These are phyloP conservation scores for Oryzias dopingdopingensis DNA, from an alignment of 2,797 vertebrate species.

Conservation along the genomic window DNA sequence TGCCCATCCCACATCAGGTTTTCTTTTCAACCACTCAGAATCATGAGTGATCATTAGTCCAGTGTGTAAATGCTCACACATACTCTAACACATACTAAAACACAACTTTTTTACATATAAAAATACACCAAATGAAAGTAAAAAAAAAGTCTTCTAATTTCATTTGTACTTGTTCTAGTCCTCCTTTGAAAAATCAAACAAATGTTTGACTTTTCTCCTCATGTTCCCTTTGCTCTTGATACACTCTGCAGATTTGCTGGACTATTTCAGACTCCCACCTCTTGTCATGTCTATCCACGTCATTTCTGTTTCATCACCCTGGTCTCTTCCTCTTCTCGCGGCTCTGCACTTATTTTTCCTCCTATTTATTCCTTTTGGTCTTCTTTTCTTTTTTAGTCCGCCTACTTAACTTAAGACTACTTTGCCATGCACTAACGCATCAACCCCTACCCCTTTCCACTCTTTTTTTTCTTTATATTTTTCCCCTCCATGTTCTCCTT, in stretches of 20 bases:
- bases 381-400: conserved; percentile 23
- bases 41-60: no score
- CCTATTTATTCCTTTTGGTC: conserved; percentile 37
- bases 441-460: conserved; percentile 25
- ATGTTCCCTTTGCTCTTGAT: conserved; percentile 38
- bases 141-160: not conserved
- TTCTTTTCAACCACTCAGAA: no score
- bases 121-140: conserved; percentile 12
- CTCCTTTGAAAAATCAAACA: not conserved
- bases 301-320: conserved; percentile 29
- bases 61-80: not conserved
- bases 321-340: conserved; percentile 20
- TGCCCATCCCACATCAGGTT: no score
- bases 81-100: conserved; percentile 10
- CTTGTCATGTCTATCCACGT: conserved; percentile 35
- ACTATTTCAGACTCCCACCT: conserved; percentile 35
- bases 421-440: conserved; percentile 15
- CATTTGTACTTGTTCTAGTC: not conserved
- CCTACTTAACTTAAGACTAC: conserved; percentile 55
- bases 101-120: conserved; percentile 18
- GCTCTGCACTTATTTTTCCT: conserved; percentile 19
- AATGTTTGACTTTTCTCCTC: conserved; percentile 26
- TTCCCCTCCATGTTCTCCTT: conserved; percentile 60
- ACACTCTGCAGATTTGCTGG: conserved; percentile 31
- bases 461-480: conserved; percentile 2